Conservation (phyloP, 1,140 invertebrate species). For the Lysiphlebus fabarum region DNA sequence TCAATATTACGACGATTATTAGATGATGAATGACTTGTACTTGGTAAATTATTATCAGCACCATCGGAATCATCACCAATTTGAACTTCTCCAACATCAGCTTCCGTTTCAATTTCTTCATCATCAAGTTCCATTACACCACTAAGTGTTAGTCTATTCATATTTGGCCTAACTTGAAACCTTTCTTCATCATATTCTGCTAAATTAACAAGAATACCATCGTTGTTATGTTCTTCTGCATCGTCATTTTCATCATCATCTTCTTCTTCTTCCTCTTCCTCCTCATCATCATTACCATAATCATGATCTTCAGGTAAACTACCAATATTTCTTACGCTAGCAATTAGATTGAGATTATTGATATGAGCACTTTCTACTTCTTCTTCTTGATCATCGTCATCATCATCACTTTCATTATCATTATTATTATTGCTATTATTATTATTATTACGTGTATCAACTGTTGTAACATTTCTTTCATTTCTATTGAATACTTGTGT, state of each 20-base stretch:
- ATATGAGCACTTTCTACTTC: too few species aligned
- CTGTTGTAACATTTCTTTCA: too few species aligned
- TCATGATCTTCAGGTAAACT: neutral
- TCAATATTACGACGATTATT: neutral
- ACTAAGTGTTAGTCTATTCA: neutral
- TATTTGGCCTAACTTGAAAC: too few species aligned
- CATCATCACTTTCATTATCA: too few species aligned
- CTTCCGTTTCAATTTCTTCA: slow-evolving; percentile 4
- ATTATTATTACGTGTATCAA: too few species aligned
- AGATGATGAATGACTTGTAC: neutral
- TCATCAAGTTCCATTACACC: neutral
- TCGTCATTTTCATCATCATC: slow-evolving; percentile 1
- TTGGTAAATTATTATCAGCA: neutral
- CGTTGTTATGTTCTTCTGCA: neutral
- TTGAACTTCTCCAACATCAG: neutral
- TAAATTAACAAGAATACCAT: neutral
- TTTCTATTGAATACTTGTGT: too few species aligned
- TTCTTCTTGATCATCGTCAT: too few species aligned
- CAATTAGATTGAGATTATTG: neutral
- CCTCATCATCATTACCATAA: neutral
- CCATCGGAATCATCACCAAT: slow-evolving; percentile 2
- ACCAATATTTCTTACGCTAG: neutral
- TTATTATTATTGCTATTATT: neutral
- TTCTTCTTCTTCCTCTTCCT: slow-evolving; percentile 10
- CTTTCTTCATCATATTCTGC: too few species aligned